Evolutionary conservation across 2,888 invertebrate species (phyloP), one percentile per base, ranked within the genome.

Genomic region (Xestia sexstrigata): DNA sequence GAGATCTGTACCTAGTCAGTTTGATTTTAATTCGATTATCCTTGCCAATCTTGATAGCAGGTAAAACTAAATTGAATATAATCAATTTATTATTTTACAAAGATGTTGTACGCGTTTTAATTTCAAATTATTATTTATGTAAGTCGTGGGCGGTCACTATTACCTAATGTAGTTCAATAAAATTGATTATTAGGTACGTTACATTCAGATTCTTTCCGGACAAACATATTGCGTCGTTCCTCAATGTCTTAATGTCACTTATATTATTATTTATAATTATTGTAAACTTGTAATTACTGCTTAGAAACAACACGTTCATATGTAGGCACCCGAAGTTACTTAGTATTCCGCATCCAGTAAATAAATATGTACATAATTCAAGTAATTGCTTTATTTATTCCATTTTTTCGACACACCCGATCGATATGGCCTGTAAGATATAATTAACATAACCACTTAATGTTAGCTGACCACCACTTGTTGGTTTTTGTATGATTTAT

Each of bases 341-440:
- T 80, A 76, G 63, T 79, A 78, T 70, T 79, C 66, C 71, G 70
- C 49, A 76, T 70, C 82, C 86, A 88, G 84, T 89, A 89, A 88
- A 90, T 88, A 83, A 81, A 85, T 88, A 89, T 88, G 85, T 89
- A 90, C 86, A 87, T 91, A 89, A 84, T 81, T 80, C 70, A 81
- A 82, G 55, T 90, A 89, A 90, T 90, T 86, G 85, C 90, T 89
- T 88, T 90, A 90, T 91, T 91, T 90, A 88, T 88, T 81, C 65
- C n/a, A 81, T 81, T 79, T 85, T 86, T 87, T 83, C 55, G 79
- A 74, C 77, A 82, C 78, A 78, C 81, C 68, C 76, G 75, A 81
- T 79, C 69, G 42, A 74, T 69, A 67, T 65, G 65, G 60, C 66
- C 72, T 66, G 74, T 83, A 75, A 42, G 67, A 52, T 68, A 62